Base-by-base conservation (phyloP, 2,888 invertebrate species). In the Volucella zonaria region DNA sequence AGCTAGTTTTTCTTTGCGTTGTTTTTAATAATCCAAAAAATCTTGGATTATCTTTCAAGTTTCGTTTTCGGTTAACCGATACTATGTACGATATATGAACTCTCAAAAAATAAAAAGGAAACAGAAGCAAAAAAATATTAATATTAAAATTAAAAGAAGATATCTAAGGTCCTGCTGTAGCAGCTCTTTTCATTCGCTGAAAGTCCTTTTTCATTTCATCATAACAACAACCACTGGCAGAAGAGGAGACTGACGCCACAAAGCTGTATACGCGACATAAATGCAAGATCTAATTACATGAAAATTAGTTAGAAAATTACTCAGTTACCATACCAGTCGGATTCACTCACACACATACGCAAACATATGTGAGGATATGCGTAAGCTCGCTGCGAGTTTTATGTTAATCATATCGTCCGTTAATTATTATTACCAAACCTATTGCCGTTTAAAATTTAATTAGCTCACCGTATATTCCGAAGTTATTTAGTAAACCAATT, bases 401-500 rank as follows among this genome's bases (percentile, higher is more conserved):
- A 71, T 83, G 70, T 80, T 81, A 81, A 76, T 82, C 66, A 82
- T 68, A 82, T 75, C 51, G 59, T 67, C 68, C 70, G 77, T 75
- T 79, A 82, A 82, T 82, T 78, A 86, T 86, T 82, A 82, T 82
- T 62, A 71, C 61, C 77, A 67, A 75, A 74, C 86, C 78, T 82
- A 75, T 82, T 82, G 82, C 75, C 71, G 79, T 82, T 86, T 73
- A 83, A 83, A 86, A 86, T 80, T 79, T 86, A 83, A 86, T 86
- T 86, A 86, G 75, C 83, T 73, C 73, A 76, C 76, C 74, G 70
- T 70, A 79, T 78, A 71, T 80, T 68, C 51, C 68, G 59, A 68
- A 83, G 75, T 83, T 86, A 83, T 86, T 86, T 82, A 83, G 79
- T 82, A 86, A 83, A 86, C 82, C 79, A 83, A 86, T 83, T 82